These are phyloP conservation scores for Physocephala rufipes DNA, from an alignment of 2,888 invertebrate genomes.

Conservation along the genomic window DNA sequence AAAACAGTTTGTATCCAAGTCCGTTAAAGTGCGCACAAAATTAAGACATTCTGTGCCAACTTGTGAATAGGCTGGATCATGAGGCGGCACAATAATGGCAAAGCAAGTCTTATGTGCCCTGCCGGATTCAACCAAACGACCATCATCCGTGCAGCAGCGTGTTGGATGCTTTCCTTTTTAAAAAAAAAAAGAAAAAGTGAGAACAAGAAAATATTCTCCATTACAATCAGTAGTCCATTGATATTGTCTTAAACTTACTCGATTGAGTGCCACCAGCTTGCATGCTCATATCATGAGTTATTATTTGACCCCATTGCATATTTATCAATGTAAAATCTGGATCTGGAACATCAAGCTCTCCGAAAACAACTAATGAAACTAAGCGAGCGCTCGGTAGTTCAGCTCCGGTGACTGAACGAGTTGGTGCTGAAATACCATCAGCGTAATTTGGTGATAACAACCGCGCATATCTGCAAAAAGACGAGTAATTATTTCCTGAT, in stretches of 20 bases:
- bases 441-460: conserved; percentile 66
- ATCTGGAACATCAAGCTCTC: conserved; percentile 76
- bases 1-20: conserved; percentile 72
- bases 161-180: conserved; percentile 70
- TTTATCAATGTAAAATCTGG: conserved; percentile 78
- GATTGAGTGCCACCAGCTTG: conserved; percentile 71
- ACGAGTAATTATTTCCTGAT: neutral
- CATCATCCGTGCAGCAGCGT: conserved; percentile 72
- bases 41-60: conserved; percentile 72
- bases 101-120: conserved; percentile 65
- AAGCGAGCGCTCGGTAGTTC: conserved; percentile 76
- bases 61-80: conserved; percentile 70
- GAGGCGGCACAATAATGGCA: conserved; percentile 70
- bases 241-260: conserved; percentile 69
- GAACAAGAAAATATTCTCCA: neutral
- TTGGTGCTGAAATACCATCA: conserved; percentile 70
- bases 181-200: neutral
- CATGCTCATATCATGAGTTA: conserved; percentile 71
- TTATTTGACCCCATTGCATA: conserved; percentile 72
- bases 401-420: conserved; percentile 72
- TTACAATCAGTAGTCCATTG: neutral
- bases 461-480: conserved; percentile 60
- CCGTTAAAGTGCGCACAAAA: conserved; percentile 75
- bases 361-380: conserved; percentile 77
- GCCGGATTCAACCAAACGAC: conserved; percentile 67